Conservation (phyloP, 2,888 invertebrate species). For the Agrochola lota region DNA sequence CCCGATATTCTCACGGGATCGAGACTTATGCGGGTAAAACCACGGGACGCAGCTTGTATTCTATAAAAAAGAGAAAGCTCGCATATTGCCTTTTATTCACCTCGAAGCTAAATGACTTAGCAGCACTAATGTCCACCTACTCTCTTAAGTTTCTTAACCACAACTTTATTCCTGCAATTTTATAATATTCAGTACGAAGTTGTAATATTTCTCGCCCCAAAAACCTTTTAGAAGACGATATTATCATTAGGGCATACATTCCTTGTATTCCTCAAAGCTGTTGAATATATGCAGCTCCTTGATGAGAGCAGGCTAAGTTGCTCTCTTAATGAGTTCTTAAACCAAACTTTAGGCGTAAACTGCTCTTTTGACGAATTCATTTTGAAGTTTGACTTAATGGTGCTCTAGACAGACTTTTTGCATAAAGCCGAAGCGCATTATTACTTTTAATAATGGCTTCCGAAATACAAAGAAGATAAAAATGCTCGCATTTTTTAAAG, state of each 20-base stretch:
- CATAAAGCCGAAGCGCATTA: conserved; percentile 61
- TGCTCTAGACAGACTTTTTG: conserved; percentile 65
- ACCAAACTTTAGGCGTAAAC: conserved; percentile 63
- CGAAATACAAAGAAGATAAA: conserved; percentile 58
- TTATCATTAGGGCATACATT: conserved; percentile 16
- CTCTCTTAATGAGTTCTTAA: conserved; percentile 67
- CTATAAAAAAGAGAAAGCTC: not conserved
- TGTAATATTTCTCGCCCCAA: not conserved
- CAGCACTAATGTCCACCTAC: too few species aligned
- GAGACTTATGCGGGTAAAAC: too few species aligned
- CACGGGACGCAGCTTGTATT: not conserved
- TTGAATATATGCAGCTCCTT: conserved; percentile 50
- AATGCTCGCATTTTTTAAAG: conserved; percentile 50
- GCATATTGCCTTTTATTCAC: not conserved
- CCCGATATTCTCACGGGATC: too few species aligned
- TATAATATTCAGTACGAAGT: not conserved
- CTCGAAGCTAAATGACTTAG: not conserved
- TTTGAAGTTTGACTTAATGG: conserved; percentile 68
- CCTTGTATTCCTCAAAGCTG: conserved; percentile 26
- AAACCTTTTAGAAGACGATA: not conserved
- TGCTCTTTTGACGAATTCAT: conserved; percentile 73
- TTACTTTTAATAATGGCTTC: conserved; percentile 64
- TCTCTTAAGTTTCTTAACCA: too few species aligned
- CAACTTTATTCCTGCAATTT: not conserved
- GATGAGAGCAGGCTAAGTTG: conserved; percentile 59